phyloP scores from a whole-genome alignment of 2,113 vertebrate species.

The Sialia sialis region DNA sequence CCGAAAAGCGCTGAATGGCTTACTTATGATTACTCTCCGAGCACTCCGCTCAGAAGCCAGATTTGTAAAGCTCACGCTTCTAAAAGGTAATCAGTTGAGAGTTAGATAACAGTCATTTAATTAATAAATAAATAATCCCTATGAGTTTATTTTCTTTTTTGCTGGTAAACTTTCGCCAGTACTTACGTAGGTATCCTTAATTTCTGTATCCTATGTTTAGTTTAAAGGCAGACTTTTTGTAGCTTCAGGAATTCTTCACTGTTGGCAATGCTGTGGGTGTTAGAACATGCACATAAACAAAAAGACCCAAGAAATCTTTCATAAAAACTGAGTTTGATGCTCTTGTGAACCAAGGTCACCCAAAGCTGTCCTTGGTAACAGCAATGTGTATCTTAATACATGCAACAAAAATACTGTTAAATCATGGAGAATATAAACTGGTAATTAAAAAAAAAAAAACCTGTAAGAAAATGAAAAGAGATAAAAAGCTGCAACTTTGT shows the following conservation, averaged over 20 bases:
- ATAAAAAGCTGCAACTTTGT: not conserved
- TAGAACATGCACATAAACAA: not conserved
- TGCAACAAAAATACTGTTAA: not conserved
- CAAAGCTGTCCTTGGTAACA: not conserved
- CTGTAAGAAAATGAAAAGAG: not conserved
- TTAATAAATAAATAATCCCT: not conserved
- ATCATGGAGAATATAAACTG: fast-evolving
- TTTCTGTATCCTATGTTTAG: not conserved
- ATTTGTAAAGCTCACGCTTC: not conserved
- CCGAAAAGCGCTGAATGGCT: not conserved
- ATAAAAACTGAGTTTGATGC: not conserved
- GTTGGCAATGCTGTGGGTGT: not conserved
- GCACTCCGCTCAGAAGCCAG: fast-evolving
- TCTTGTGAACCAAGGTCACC: not conserved
- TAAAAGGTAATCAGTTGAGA: not conserved
- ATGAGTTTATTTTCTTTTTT: not conserved
- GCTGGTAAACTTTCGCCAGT: not conserved
- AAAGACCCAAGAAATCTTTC: not conserved
- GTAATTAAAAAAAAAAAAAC: not conserved
- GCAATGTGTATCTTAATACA: not conserved
- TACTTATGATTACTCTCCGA: not conserved
- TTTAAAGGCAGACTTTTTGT: not conserved
- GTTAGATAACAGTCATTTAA: not conserved
- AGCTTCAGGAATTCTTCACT: not conserved
- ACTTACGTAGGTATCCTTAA: not conserved